phyloP scores from a whole-genome alignment of 2,113 vertebrate species.

The Theropithecus gelada region DNA sequence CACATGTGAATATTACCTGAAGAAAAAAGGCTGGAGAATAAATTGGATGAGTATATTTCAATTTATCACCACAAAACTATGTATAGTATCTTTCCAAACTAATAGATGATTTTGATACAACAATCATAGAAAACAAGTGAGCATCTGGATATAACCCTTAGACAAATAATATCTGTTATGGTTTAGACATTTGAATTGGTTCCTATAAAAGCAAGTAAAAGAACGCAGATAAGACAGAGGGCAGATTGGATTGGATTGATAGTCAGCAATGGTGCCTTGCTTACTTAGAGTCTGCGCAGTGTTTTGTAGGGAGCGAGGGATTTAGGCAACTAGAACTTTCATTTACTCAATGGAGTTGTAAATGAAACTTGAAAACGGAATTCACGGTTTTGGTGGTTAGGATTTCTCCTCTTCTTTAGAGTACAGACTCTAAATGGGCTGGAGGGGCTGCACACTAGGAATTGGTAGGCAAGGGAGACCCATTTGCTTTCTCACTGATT shows the following conservation, averaged over 20 bases:
- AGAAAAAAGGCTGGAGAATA: background rate
- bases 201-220: conserved; percentile 58
- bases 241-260: background rate
- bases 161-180: conserved; percentile 42
- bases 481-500: background rate
- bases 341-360: background rate
- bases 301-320: conserved; percentile 38
- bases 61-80: conserved; percentile 35
- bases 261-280: background rate
- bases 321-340: conserved; percentile 50
- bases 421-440: background rate
- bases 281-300: conserved; percentile 61
- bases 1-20: background rate
- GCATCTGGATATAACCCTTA: background rate
- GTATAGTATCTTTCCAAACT: conserved; percentile 48
- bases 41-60: conserved; percentile 48
- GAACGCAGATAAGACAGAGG: background rate
- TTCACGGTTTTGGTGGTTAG: background rate
- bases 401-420: background rate
- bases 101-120: background rate
- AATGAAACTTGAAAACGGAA: too few relatives aligned
- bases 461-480: background rate
- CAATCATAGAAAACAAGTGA: conserved; percentile 11
- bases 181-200: background rate
- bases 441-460: background rate